Evolutionary conservation across 2,797 vertebrate species (phyloP), one percentile per base, ranked within the genome.

Genomic region (Onychomys arenicola): DNA sequence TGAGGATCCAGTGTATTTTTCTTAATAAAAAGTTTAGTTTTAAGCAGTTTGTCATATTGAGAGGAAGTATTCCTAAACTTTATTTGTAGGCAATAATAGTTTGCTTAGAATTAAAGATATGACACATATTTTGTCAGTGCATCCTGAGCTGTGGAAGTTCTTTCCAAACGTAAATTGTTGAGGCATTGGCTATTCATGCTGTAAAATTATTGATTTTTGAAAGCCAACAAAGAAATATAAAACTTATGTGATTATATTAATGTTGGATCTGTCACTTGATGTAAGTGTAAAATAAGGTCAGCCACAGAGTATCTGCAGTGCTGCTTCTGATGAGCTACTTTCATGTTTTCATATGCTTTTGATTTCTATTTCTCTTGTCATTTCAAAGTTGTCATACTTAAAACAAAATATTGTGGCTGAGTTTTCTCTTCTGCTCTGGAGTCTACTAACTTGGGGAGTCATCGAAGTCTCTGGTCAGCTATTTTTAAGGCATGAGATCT

Each of bases 21-120:
- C 12, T 78, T 46, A 94, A 91, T n/a, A 34, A 77, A 77, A 88
- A 46, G 4, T n/a, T 82, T 69, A 91, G 40, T 52, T 77, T 19
- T 91, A 69, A 69, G 65, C 71, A 67, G 40, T n/a, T 94, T 63
- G 21, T 55, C 29, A 13, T 77, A 32, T 32, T 78, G 49, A 88
- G 43, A 59, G 4, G 4, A 76, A 82, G 37, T 37, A 46, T 69
- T 89, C 17, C 34, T 71, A 63, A 52, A 21, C 13, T 84, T 76
- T 71, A 55, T 61, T 71, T 78, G 32, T 84, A 63, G 61, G 29
- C 25, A 69, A 43, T 32, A 84, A 23, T n/a, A 29, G 7, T 91
- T 61, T 63, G 27, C 59, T 69, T 82, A 76, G 57, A 4, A 55
- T 43, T 61, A 67, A 32, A 21, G 4, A 21, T 43, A 43, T 16